Conservation (phyloP, 1,140 invertebrate species). For the Tetramorium alpestre region DNA sequence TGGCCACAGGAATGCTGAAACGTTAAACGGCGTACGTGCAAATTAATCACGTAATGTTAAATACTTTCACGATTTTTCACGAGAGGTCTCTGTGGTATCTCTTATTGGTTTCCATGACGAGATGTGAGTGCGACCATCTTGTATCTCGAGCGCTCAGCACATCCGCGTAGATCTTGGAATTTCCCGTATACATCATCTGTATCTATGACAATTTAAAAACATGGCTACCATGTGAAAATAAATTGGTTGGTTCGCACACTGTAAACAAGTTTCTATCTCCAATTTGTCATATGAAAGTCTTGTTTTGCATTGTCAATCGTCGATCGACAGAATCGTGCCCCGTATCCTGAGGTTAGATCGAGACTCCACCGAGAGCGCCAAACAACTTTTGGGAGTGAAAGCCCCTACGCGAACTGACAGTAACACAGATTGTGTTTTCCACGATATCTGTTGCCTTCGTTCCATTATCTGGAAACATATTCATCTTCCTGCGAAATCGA, state of each 20-base stretch:
- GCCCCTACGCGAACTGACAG: conserved; percentile 13
- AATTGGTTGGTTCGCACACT: conserved; percentile 60
- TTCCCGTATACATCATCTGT: conserved; percentile 43
- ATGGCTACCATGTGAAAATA: conserved; percentile 74
- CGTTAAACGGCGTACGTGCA: neutral
- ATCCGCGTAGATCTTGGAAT: neutral
- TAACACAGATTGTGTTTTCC: conserved; percentile 23
- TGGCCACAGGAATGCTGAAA: neutral
- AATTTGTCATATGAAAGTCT: conserved; percentile 52
- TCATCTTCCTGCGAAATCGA: neutral
- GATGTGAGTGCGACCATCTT: conserved; percentile 10
- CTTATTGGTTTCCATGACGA: neutral
- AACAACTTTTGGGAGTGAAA: conserved; percentile 42
- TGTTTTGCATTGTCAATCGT: conserved; percentile 20
- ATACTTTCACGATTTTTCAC: neutral
- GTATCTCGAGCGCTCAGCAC: neutral
- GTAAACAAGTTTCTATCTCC: conserved; percentile 69
- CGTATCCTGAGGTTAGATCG: neutral
- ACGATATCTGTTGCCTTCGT: neutral
- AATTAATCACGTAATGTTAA: neutral
- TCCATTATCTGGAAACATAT: neutral
- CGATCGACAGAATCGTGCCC: neutral
- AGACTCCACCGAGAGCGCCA: neutral
- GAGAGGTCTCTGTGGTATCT: conserved; percentile 2
- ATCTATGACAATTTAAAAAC: conserved; percentile 74